A percentile compares a stretch with the other conserved stretches of the same genome.
Conservation (phyloP, 2,888 invertebrate genomes). For the Megamerina dolium region DNA sequence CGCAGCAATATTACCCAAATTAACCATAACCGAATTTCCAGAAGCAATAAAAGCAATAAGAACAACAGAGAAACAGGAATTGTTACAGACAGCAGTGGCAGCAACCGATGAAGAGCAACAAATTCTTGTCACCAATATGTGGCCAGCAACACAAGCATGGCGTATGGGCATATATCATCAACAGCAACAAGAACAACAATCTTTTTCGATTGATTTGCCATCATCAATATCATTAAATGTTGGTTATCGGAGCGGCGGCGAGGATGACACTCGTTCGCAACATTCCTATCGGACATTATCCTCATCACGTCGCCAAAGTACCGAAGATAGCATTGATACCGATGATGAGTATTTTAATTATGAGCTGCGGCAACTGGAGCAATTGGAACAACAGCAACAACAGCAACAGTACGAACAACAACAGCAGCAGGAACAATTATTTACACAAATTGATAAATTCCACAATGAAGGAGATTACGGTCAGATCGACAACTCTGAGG, state of each 20-base stretch:
- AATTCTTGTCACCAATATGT: too few relatives aligned
- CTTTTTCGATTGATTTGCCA: too few relatives aligned
- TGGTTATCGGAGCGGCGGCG: too few relatives aligned
- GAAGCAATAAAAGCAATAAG: conserved; percentile 24
- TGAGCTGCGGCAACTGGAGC: conserved; percentile 78
- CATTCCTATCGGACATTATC: conserved; percentile 84
- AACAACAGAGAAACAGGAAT: neutral
- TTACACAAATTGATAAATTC: conserved; percentile 49
- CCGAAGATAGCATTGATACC: conserved; percentile 87
- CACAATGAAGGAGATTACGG: too few relatives aligned
- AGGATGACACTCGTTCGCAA: conserved; percentile 80
- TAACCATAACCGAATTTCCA: neutral
- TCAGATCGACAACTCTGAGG: too few relatives aligned
- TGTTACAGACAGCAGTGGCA: neutral
- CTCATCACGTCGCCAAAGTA: conserved; percentile 81
- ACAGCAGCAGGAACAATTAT: conserved; percentile 15
- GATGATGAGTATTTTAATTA: conserved; percentile 93
- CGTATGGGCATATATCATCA: too few relatives aligned
- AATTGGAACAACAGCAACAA: conserved; percentile 69
- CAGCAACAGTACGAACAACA: conserved; percentile 3
- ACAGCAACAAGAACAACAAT: neutral
- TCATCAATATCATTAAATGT: too few relatives aligned
- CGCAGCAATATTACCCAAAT: too few relatives aligned
- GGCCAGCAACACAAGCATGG: neutral
- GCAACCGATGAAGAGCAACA: neutral